These are phyloP conservation scores for Aproaerema taeniolella DNA, from an alignment of 2,888 invertebrate species.

Conservation along the genomic window DNA sequence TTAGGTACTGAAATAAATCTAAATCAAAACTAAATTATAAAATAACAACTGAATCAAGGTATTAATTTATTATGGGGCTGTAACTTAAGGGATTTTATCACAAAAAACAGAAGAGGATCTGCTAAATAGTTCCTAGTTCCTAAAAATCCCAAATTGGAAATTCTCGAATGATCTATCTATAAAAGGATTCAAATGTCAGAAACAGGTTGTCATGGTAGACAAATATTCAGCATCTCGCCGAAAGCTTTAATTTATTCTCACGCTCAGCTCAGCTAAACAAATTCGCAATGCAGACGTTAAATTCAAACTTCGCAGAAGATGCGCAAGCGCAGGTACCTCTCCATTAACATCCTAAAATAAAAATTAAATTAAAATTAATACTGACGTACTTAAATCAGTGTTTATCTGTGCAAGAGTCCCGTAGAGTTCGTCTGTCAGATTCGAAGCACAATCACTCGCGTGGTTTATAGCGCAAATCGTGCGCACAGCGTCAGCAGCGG, in stretches of 20 bases:
- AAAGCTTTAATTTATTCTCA: constrained; percentile 37
- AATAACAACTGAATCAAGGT: too few relatives aligned
- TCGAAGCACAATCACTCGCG: constrained; percentile 9
- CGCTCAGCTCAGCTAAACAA: constrained; percentile 30
- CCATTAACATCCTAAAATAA: constrained; percentile 7
- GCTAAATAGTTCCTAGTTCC: too few relatives aligned
- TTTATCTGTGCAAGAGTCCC: constrained; percentile 10
- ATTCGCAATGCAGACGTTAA: constrained; percentile 40
- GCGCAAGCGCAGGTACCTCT: constrained; percentile 6
- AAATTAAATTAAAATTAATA: constrained; percentile 17
- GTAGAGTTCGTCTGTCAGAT: constrained; percentile 19
- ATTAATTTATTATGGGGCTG: too few relatives aligned
- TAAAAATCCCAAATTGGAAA: too few relatives aligned
- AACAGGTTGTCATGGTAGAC: constrained; percentile 29
- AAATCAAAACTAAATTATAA: too few relatives aligned
- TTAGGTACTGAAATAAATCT: too few relatives aligned
- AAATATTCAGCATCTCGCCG: constrained; percentile 26
- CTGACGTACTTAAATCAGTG: constrained; percentile 22
- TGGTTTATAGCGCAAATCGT: constrained; percentile 25
- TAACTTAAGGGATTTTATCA: too few relatives aligned
- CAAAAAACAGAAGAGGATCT: too few relatives aligned
- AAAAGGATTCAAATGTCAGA: too few relatives aligned
- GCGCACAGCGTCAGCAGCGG: constrained; percentile 29
- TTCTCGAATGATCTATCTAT: too few relatives aligned
- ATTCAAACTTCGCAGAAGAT: constrained; percentile 35